Conservation (phyloP, 2,888 invertebrate species). For the Vanessa cardui region DNA sequence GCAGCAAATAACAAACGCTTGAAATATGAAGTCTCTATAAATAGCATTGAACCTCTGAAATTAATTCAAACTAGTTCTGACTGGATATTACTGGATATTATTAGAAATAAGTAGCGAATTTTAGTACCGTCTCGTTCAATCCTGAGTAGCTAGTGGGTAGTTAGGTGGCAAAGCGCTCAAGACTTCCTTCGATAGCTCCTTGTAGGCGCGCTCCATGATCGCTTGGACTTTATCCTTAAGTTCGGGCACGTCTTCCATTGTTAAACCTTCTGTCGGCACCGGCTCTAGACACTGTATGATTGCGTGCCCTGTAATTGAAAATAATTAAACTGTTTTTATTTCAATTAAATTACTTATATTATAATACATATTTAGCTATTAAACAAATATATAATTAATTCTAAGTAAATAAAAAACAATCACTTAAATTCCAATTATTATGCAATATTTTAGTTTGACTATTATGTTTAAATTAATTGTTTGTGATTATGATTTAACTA, state of each 20-base stretch:
- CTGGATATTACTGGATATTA: background rate
- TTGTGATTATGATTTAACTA: too few relatives aligned
- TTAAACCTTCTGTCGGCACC: conserved; percentile 75
- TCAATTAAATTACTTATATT: too few relatives aligned
- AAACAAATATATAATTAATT: too few relatives aligned
- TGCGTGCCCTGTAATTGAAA: conserved; percentile 73
- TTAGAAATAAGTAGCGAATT: background rate
- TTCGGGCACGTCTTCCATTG: conserved; percentile 76
- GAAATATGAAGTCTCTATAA: too few relatives aligned
- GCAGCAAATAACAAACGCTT: too few relatives aligned
- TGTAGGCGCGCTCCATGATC: conserved; percentile 77
- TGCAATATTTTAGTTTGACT: too few relatives aligned
- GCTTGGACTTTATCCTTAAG: conserved; percentile 73
- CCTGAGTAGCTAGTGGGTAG: conserved; percentile 73
- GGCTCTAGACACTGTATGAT: conserved; percentile 81
- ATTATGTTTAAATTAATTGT: too few relatives aligned
- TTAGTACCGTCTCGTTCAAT: conserved; percentile 47
- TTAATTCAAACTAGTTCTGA: background rate
- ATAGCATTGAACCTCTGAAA: too few relatives aligned
- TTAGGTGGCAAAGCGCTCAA: conserved; percentile 70
- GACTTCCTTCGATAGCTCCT: conserved; percentile 77
- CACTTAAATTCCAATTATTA: too few relatives aligned
- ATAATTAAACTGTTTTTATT: background rate
- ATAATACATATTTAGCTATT: background rate
- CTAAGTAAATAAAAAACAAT: too few relatives aligned